Base-by-base conservation (phyloP, 2,797 vertebrate species). In the Cryptoprocta ferox region DNA sequence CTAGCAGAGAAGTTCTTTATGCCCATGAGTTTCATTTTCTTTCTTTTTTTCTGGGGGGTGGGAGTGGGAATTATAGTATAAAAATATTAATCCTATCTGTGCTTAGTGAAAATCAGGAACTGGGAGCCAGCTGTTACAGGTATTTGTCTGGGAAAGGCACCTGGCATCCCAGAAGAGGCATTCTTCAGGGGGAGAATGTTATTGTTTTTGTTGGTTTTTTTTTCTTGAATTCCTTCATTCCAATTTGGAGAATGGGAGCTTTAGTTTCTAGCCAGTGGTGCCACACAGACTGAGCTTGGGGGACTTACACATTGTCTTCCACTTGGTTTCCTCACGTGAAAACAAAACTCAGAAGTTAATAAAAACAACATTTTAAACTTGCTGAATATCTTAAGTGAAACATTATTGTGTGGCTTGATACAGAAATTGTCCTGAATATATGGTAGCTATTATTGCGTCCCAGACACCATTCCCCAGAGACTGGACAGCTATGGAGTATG, bases 321-420 rank as follows among this genome's bases (percentile, higher is more conserved):
- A 19, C 68, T 59, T 95, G 50, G 45, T 65, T 78, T 79, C 48
- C 16, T 86, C 37, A 73, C 6, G 15, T 81, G 16, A 30, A 71
- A 63, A 30, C 73, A 65, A 24, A 81, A 45, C 65, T 76, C 28
- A 73, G 15, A 3, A 89, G 35, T 70, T 90, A 89, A 88, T 75
- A 66, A 45, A 89, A 92, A 63, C 21, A 92, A 63, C 21, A 75
- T 30, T 59, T 90, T 79, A 83, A 88, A 94, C 14, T 84, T 97
- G 11, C 15, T 84, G 30, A 76, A 50, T 85, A 6, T 76, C 59
- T 94, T 92, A 24, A 89, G 16, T 39, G n/a, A 81, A 95, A 56
- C n/a, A 66, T 39, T 39, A 68, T 50, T 93, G 28, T 88, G 18
- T 85, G 18, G 68, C 4, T 92, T 82, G 75, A 32, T 73, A 48